Base-by-base conservation (phyloP, 2,888 invertebrate species). In the Monochamus alternatus region DNA sequence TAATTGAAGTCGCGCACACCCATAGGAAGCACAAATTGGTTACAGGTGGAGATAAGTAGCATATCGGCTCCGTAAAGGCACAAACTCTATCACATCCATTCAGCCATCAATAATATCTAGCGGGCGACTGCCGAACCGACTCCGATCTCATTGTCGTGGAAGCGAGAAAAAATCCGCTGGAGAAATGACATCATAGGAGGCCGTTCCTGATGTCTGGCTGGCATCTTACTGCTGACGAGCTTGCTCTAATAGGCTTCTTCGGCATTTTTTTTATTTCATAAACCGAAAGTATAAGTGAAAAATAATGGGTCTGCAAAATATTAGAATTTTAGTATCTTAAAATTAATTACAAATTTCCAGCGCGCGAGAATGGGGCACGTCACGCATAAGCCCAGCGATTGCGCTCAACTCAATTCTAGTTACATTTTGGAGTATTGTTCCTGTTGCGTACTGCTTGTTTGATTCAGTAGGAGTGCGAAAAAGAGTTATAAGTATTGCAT, bases 171-270 rank as follows among this genome's bases (percentile, higher is more conserved):
- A 72, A 74, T 65, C 64, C 58, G 68, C n/a, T 67, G 58, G 38
- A 75, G 71, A 72, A 79, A 74, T 77, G 75, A 74, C 77, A 77
- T 74, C 78, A 77, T 74, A 79, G 78, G 77, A 74, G 74, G 63
- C 72, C 55, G 76, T 52, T 72, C 75, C 77, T 79, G 78, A 77
- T 75, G 47, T 77, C 73, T 69, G 76, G 71, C 72, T 63, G 75
- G 69, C 75, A 72, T 71, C 76, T 78, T 68, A 72, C 72, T 74
- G 74, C 76, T 62, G 70, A 55, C 65, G 71, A 60, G 70, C 75
- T 67, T 60, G 68, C 74, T 69, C 77, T 79, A 79, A 79, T 79
- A 1, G 22, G 22, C 22, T 22, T 22, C 1, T 22, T 22, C 22
- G 1, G 22, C 22, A 22, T 22, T 22, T 22, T n/a, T 22, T 22